Evolutionary conservation across 2,888 invertebrate species (phyloP), one percentile per base, ranked within the genome.

Genomic region (Pegoplata infirma): DNA sequence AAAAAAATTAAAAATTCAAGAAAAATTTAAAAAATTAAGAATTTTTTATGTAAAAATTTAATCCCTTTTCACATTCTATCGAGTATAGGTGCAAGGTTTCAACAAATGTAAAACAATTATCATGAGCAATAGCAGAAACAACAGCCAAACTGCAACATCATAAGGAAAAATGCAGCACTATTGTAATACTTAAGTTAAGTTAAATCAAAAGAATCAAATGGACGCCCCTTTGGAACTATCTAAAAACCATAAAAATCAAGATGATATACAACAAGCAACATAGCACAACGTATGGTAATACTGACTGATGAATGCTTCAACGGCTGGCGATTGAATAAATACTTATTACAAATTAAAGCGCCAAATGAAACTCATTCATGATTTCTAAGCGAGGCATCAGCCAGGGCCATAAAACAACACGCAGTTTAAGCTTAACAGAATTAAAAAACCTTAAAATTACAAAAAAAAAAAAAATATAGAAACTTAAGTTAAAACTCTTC

Each of bases 301-400:
- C 8, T 14, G 21, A 59, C 59, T 44, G 44, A 19, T 66, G 49
- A 12, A 36, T 64, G 28, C 17, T 3, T 46, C 53, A 66, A 40
- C 72, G 67, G 28, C 55, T 67, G 44, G 25, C 32, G 56, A 63
- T 58, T 56, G 49, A 64, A 49, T 36, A 36, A 10, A 51, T 7
- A 61, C 25, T n/a, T n/a, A n/a, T n/a, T 58, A 53, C 63, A 72
- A 63, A 72, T 75, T 79, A 79, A 79, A 81, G 79, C 81, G 79
- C 76, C 79, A 80, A 80, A 80, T 74, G 76, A 79, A 71, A 80
- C 81, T 73, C 81, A 81, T 81, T 81, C 81, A 81, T 81, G 80
- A 51, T 74, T 78, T 58, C 66, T 46, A 36, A 8, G 66, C 32
- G 5, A 12, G 47, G 32, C 32, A n/a, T n/a, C 32, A 32, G 32